phyloP scores from a whole-genome alignment of 2,113 vertebrate species.

The Anguilla rostrata region DNA sequence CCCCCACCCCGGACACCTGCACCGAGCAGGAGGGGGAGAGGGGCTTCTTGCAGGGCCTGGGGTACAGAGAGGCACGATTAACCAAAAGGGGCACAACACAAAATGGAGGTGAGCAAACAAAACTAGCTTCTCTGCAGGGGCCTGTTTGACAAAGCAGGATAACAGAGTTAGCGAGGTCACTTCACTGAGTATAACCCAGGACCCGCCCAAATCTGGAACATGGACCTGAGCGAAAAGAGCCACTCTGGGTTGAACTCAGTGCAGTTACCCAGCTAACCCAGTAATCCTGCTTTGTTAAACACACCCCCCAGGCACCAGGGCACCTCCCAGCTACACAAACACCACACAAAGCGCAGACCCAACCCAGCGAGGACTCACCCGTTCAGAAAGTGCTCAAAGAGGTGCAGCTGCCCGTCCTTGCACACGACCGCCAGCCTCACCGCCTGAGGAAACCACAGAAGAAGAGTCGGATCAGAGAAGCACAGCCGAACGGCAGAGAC shows the following conservation, averaged over 20 bases:
- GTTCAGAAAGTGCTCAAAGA: conserved; percentile 97
- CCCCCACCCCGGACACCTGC: conserved; percentile 84
- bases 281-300: no score
- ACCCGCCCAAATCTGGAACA: no score
- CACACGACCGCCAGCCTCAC: conserved; percentile 92
- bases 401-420: conserved; percentile 90
- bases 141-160: no score
- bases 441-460: conserved; percentile 68
- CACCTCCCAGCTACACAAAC: background rate
- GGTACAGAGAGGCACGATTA: background rate
- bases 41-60: conserved; percentile 93
- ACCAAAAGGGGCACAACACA: background rate
- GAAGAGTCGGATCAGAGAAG: background rate
- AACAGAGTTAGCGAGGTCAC: no score
- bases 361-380: conserved; percentile 74
- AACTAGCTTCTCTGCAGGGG: background rate
- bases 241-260: no score
- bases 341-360: conserved; percentile 14
- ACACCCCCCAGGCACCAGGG: background rate
- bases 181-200: no score
- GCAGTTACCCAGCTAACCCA: no score
- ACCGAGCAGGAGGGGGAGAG: conserved; percentile 84
- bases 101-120: background rate
- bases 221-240: no score
- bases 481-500: background rate